Evolutionary conservation across 2,113 vertebrate genomes (phyloP).

Genomic region (Alligator sinensis): DNA sequence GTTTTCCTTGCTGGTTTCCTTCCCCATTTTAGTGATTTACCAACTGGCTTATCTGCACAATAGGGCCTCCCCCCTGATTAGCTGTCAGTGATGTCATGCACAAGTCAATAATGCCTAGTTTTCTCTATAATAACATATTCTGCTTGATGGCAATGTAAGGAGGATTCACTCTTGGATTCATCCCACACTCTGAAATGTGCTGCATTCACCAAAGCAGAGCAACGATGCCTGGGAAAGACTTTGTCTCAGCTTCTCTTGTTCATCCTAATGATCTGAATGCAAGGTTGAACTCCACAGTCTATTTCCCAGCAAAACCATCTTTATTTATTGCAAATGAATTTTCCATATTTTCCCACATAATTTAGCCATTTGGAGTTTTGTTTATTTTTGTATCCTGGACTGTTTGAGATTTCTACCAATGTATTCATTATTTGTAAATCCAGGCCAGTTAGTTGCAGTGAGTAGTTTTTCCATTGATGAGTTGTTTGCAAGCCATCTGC

Average conservation of each 20-base stretch:
- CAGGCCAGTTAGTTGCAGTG: neutral
- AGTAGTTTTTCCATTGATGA: slow-evolving; percentile 1
- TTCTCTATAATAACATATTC: neutral
- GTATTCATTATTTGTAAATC: neutral
- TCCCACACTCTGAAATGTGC: neutral
- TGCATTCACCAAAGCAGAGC: neutral
- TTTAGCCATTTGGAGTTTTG: no score
- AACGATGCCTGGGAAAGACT: neutral
- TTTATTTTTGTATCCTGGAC: no score
- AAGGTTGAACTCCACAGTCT: slow-evolving; percentile 8
- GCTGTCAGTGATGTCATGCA: neutral
- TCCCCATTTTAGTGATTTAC: neutral
- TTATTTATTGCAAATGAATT: slow-evolving; percentile 19
- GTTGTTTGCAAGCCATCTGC: neutral
- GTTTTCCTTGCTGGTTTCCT: slow-evolving; percentile 26
- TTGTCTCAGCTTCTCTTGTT: slow-evolving; percentile 13
- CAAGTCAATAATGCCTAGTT: neutral
- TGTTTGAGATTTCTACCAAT: neutral
- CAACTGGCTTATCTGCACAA: neutral
- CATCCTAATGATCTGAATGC: slow-evolving; percentile 34
- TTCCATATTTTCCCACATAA: neutral
- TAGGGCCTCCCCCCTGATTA: neutral
- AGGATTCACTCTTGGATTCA: neutral
- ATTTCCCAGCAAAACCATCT: slow-evolving; percentile 21
- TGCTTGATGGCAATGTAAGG: neutral